Conservation (phyloP, 2,888 invertebrate species). For the Pyrocoelia pectoralis region DNA sequence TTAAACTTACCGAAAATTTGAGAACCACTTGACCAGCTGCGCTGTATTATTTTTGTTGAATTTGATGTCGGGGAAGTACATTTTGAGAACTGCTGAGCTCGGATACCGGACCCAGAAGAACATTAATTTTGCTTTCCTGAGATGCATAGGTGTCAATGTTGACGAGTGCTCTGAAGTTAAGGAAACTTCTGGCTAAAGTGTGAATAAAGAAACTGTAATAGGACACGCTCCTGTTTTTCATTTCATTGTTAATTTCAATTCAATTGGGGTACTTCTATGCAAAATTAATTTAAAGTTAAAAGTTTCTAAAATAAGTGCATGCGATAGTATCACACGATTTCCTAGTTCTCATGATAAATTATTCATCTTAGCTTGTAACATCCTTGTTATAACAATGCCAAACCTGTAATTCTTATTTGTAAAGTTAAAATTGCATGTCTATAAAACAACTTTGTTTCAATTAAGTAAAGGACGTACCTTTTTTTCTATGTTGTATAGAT, state of each 20-base stretch:
- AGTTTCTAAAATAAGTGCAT: conserved; percentile 19
- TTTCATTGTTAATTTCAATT: not conserved
- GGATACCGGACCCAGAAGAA: conserved; percentile 99
- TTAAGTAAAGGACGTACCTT: not conserved
- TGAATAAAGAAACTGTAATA: conserved; percentile 42
- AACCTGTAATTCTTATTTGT: conserved; percentile 27
- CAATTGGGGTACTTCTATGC: conserved; percentile 3
- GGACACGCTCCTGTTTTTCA: conserved; percentile 22
- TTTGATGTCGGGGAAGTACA: conserved; percentile 99
- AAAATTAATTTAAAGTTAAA: too few species aligned
- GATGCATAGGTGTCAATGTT: conserved; percentile 99
- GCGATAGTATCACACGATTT: conserved; percentile 17
- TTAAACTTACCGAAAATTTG: conserved; percentile 96
- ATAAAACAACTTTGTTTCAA: conserved; percentile 5
- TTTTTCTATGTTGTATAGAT: not conserved
- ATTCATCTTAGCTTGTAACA: conserved; percentile 19
- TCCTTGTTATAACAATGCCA: conserved; percentile 23
- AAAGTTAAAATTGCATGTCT: conserved; percentile 24
- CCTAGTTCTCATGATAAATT: conserved; percentile 20
- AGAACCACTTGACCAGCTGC: conserved; percentile 99
- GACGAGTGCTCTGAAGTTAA: conserved; percentile 92
- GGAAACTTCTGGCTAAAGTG: conserved; percentile 64
- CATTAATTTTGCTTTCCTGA: conserved; percentile 99
- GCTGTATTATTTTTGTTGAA: conserved; percentile 99
- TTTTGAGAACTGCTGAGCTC: conserved; percentile 97